These are phyloP conservation scores for Hydractinia echinata DNA, from an alignment of 30 jellyfish, hydroid and myxozoan genomes.

Conservation along the genomic window DNA sequence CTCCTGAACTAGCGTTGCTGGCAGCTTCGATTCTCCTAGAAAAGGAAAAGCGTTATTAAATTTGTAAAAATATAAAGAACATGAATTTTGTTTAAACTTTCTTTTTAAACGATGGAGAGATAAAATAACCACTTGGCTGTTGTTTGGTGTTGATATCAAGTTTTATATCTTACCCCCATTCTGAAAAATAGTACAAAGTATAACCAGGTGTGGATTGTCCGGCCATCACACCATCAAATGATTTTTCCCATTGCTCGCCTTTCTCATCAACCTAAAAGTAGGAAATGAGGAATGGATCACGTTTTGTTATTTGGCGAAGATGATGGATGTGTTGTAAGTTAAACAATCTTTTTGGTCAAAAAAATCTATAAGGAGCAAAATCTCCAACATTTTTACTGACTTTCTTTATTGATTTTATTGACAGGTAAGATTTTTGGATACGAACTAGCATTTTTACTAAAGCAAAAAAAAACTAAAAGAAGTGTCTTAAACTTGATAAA, in stretches of 20 bases:
- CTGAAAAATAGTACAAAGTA: neutral
- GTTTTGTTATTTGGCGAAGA: neutral
- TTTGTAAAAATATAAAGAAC: no score
- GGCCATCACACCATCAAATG: constrained; percentile 20
- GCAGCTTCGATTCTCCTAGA: constrained; percentile 35
- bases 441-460: neutral
- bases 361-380: no score
- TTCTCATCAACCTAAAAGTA: constrained; percentile 47
- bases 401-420: no score
- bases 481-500: neutral
- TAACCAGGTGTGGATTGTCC: neutral
- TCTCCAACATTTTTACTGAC: no score
- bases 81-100: no score
- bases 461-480: neutral
- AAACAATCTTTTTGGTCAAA: no score
- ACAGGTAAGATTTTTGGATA: neutral
- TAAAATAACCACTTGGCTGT: no score
- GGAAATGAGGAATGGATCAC: no score
- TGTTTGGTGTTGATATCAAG: neutral
- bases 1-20: constrained; percentile 57
- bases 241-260: constrained; percentile 63
- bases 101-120: no score
- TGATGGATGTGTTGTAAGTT: neutral
- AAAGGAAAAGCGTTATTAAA: neutral
- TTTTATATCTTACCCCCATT: constrained; percentile 1